These are phyloP conservation scores for Maccullochella peelii DNA, from an alignment of 2,113 vertebrate species.

Conservation along the genomic window DNA sequence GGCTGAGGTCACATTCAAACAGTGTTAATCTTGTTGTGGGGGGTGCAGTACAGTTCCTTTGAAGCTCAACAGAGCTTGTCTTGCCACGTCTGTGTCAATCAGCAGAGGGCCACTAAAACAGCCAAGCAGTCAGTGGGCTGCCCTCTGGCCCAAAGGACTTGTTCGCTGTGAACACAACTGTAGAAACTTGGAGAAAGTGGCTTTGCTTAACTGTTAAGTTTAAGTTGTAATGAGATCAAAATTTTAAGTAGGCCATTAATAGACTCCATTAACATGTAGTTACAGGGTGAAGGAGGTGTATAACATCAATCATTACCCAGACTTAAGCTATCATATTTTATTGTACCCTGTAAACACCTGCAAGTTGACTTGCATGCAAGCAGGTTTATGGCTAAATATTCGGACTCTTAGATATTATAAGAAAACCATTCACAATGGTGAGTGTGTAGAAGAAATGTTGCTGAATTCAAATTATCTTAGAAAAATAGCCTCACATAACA, in stretches of 20 bases:
- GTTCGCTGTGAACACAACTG: conserved; percentile 21
- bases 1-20: conserved; percentile 73
- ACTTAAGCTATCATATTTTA: conserved; percentile 26
- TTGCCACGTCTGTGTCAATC: conserved; percentile 77
- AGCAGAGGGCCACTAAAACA: conserved; percentile 56
- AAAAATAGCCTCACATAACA: not conserved
- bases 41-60: conserved; percentile 71
- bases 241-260: not conserved
- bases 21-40: conserved; percentile 77
- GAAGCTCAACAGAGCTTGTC: conserved; percentile 77
- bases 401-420: conserved; percentile 3
- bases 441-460: not conserved
- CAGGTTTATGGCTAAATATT: conserved; percentile 14
- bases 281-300: not conserved
- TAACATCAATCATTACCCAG: not conserved
- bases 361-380: conserved; percentile 19
- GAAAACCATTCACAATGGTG: not conserved
- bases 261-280: not conserved
- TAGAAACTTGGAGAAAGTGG: not conserved
- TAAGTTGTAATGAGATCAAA: not conserved
- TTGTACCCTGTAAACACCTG: conserved; percentile 41
- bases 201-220: not conserved
- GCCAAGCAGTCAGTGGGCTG: conserved; percentile 32
- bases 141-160: conserved; percentile 7
- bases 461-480: not conserved